Evolutionary conservation across 2,113 vertebrate genomes (phyloP), one percentile per base, ranked within the genome.

Genomic region (Lepus europaeus): DNA sequence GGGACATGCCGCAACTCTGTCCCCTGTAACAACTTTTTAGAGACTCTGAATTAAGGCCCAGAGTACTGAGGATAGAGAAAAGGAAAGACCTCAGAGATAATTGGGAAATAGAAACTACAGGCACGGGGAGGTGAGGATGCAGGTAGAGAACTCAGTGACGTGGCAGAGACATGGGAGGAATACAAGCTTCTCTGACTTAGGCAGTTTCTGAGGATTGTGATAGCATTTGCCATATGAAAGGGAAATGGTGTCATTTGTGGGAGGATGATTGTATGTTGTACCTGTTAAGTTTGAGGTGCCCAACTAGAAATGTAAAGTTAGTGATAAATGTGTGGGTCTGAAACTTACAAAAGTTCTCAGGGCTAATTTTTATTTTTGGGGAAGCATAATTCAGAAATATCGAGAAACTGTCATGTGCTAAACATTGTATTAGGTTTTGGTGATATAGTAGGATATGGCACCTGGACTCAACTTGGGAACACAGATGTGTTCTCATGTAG

Each of bases 261-360:
- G 12, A 85, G 63, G 49, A 63, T 29, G 5, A 23, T 73, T 90
- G 20, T 87, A 33, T 78, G 70, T 87, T 83, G 2, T 95, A 63
- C 61, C 73, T 90, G 12, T 66, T 82, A 64, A 36, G 22, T 84
- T 81, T 72, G 63, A 94, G 36, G 17, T 68, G 63, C 39, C 88
- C 81, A 85, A 29, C 36, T 63, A 31, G 56, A 96, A 96, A 90
- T 69, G 9, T 72, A 70, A 80, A 87, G 51, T 74, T 33, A 59
- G 9, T 73, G 74, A 69, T 74, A 69, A 80, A 74, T 91, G 68
- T n/a, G 4, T 63, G 49, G 23, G 4, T 39, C 76, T 77, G 61
- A 87, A 68, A 91, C 36, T 72, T 66, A 81, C 83, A 78, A 73
- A 93, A 33, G 33, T 77, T 39, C 59, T 80, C 66, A 53, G 31